Conservation (phyloP, 1,140 invertebrate species). For the Drosophila serrata region DNA sequence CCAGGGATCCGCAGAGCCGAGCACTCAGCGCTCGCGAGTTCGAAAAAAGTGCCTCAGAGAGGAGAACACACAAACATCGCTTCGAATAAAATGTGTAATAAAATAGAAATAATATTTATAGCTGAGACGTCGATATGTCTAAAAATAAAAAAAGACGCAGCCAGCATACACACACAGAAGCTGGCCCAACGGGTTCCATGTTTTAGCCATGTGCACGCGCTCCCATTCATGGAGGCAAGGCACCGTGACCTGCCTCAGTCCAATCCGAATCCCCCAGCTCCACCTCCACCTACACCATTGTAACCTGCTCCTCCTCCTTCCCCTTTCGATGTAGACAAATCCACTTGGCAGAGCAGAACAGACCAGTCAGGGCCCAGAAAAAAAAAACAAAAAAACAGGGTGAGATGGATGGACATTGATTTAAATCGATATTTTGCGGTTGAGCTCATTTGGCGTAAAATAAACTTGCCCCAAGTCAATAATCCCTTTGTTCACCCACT, state of each 20-base stretch:
- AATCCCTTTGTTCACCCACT: constrained; percentile 70
- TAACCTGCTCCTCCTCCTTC: background rate
- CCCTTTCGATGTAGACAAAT: constrained; percentile 54
- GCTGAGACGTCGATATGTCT: constrained; percentile 80
- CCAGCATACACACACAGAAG: constrained; percentile 32
- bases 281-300: background rate
- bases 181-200: constrained; percentile 21
- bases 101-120: constrained; percentile 84
- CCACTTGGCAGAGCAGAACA: constrained; percentile 52
- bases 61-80: constrained; percentile 71
- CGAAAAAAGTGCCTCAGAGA: constrained; percentile 19
- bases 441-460: constrained; percentile 82
- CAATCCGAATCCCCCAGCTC: background rate
- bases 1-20: constrained; percentile 1
- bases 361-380: constrained; percentile 15
- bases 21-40: background rate
- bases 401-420: constrained; percentile 68
- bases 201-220: constrained; percentile 66
- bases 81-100: constrained; percentile 79
- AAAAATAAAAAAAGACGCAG: constrained; percentile 69
- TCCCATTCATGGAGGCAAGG: constrained; percentile 74
- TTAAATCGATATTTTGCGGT: constrained; percentile 82
- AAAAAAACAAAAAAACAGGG: constrained; percentile 7
- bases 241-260: constrained; percentile 65
- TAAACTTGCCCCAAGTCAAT: constrained; percentile 80